Conservation (phyloP, 2,113 vertebrate genomes). For the Asarcornis scutulata region DNA sequence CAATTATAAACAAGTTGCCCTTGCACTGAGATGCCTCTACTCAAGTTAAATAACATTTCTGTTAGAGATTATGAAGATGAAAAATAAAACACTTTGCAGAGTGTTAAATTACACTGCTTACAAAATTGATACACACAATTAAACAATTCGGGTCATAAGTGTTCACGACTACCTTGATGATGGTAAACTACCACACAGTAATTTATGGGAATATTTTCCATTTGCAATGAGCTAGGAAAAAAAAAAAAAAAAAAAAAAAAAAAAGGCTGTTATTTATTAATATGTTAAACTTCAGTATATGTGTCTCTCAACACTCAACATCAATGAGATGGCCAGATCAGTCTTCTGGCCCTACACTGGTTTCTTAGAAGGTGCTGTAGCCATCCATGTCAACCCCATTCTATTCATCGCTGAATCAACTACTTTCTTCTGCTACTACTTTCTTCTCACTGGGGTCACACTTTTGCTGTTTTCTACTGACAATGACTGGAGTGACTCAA, state of each 20-base stretch:
- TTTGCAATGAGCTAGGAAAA: not conserved
- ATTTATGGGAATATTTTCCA: not conserved
- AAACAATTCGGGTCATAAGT: not conserved
- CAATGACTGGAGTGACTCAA: not conserved
- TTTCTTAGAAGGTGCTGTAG: not conserved
- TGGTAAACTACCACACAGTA: not conserved
- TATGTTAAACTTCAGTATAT: not conserved
- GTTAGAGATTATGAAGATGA: not conserved
- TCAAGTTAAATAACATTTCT: not conserved
- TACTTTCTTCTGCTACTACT: not conserved
- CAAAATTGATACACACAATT: not conserved
- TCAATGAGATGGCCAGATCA: not conserved
- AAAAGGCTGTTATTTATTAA: not conserved
- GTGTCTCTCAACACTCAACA: not conserved
- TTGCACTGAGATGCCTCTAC: not conserved
- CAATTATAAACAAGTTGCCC: not conserved
- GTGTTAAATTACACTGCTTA: not conserved
- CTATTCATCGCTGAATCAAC: not conserved
- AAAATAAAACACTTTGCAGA: not conserved
- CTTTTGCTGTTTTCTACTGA: not conserved
- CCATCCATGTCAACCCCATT: not conserved
- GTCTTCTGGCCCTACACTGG: not conserved
- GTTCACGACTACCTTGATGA: not conserved
- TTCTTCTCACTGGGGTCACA: not conserved
- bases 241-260: constrained; percentile 25